Evolutionary conservation across 2,797 vertebrate genomes (phyloP).

Genomic region (Clarias laeviceps): DNA sequence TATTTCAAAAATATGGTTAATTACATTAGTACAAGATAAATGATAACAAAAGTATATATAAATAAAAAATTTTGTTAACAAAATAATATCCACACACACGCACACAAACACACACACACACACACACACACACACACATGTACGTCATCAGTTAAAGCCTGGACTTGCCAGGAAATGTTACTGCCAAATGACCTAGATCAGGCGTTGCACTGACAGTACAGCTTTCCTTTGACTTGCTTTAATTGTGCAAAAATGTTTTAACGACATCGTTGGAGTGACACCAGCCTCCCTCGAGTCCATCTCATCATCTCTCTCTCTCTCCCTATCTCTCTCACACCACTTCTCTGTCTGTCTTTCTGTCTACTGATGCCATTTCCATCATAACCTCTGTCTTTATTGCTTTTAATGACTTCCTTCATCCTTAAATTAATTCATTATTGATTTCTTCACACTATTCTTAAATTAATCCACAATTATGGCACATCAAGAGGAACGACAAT

Average conservation of each 20-base stretch:
- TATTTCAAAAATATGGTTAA: background rate
- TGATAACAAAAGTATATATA: background rate
- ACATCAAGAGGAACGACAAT: conserved; percentile 69
- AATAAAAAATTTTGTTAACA: background rate
- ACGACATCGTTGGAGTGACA: conserved; percentile 47
- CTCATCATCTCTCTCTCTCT: conserved; percentile 13
- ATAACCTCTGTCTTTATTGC: conserved; percentile 79
- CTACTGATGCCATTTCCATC: conserved; percentile 79
- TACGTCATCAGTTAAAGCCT: background rate
- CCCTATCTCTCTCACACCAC: background rate
- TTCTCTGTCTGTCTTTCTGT: conserved; percentile 59
- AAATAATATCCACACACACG: background rate
- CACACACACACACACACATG: background rate
- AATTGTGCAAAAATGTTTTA: conserved; percentile 40
- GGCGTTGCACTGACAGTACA: conserved; percentile 25
- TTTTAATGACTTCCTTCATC: conserved; percentile 80
- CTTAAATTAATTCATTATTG: conserved; percentile 85
- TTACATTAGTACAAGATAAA: background rate
- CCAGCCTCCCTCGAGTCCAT: conserved; percentile 59
- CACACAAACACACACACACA: conserved; percentile 5
- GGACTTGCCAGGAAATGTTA: background rate
- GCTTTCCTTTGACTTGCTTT: conserved; percentile 43
- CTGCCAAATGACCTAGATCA: conserved; percentile 33
- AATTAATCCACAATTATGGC: conserved; percentile 83
- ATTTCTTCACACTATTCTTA: conserved; percentile 75